Evolutionary conservation across 2,888 invertebrate species (phyloP).

Genomic region (Stegophylla sp.): DNA sequence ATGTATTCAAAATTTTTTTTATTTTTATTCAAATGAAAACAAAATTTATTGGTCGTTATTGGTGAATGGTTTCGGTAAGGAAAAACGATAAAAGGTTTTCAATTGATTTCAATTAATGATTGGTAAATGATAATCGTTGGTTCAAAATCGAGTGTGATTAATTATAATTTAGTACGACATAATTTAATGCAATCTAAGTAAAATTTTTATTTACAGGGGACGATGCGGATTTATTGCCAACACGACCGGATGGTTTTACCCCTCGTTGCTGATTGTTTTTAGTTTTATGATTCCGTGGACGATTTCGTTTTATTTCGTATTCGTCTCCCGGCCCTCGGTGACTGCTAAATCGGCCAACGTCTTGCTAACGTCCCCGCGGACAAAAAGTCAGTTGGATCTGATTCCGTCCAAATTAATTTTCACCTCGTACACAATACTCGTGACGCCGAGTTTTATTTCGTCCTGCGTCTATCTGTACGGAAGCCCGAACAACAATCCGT

Average conservation of each 20-base stretch:
- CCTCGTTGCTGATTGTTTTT: conserved; percentile 34
- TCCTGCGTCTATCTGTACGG: conserved; percentile 19
- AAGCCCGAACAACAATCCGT: not conserved
- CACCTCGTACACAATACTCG: conserved; percentile 24
- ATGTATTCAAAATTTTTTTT: too few species aligned
- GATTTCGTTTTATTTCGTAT: conserved; percentile 46
- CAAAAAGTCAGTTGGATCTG: not conserved
- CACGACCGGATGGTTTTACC: conserved; percentile 50
- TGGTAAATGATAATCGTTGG: too few species aligned
- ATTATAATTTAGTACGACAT: not conserved
- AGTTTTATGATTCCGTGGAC: conserved; percentile 51
- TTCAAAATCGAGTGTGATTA: too few species aligned
- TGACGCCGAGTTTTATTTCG: conserved; percentile 34
- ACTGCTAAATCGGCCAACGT: not conserved
- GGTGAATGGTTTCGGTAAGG: too few species aligned
- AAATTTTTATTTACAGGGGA: conserved; percentile 30
- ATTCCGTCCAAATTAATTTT: conserved; percentile 33
- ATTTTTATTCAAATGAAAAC: too few species aligned
- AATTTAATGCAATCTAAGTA: not conserved
- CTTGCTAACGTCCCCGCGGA: not conserved
- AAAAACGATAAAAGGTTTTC: too few species aligned
- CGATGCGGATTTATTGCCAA: conserved; percentile 47
- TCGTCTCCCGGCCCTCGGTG: conserved; percentile 11
- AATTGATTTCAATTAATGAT: too few species aligned
- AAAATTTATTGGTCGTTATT: too few species aligned